Evolutionary conservation across 2,888 invertebrate species (phyloP).

Genomic region (Tachina lurida): DNA sequence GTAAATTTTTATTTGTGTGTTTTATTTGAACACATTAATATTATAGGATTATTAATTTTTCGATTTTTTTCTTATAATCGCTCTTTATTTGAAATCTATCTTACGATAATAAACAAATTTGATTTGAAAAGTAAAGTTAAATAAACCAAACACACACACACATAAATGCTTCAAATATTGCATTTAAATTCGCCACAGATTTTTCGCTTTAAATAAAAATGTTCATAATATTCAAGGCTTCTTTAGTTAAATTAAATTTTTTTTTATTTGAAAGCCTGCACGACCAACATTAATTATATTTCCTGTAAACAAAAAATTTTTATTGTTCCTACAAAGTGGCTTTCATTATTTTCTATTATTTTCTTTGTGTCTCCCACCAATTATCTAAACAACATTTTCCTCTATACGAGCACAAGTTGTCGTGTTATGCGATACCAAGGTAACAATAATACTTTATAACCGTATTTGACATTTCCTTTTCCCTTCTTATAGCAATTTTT

Average conservation of each 20-base stretch:
- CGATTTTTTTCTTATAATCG: no score
- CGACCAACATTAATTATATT: conserved; percentile 31
- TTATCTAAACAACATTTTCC: conserved; percentile 5
- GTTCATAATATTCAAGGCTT: not conserved
- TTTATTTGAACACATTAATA: no score
- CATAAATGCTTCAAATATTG: no score
- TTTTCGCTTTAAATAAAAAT: not conserved
- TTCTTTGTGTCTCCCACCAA: not conserved
- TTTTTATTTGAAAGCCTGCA: conserved; percentile 6
- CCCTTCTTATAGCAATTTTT: not conserved
- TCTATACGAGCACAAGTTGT: not conserved
- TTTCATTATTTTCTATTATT: conserved; percentile 19
- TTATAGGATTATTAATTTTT: no score
- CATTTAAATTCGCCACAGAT: no score
- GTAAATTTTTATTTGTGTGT: no score
- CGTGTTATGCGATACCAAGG: conserved; percentile 35
- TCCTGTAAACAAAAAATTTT: conserved; percentile 43
- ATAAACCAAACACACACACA: no score
- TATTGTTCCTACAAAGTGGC: conserved; percentile 35
- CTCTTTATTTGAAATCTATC: no score
- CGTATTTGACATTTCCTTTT: conserved; percentile 51
- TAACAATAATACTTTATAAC: conserved; percentile 46
- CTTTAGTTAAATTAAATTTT: not conserved
- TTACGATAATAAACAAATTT: no score
- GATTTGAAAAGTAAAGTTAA: no score